Conservation (phyloP, 2,113 vertebrate genomes). For the Macquaria ambigua region DNA sequence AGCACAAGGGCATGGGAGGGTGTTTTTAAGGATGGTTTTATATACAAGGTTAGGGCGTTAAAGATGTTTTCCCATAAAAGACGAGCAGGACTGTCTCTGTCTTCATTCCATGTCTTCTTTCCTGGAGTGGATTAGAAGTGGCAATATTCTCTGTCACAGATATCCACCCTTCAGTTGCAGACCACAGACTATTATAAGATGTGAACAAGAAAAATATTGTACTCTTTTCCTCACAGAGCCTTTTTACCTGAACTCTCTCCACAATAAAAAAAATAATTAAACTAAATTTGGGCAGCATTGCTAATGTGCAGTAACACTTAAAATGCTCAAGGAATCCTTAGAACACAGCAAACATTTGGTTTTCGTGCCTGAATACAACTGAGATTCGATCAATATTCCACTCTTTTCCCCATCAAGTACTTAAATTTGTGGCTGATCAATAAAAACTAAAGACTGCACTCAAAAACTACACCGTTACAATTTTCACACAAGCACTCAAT, state of each 20-base stretch:
- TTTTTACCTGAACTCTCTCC: conserved; percentile 26
- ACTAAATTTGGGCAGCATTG: conserved; percentile 4
- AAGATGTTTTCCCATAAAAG: conserved; percentile 65
- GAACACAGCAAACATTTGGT: conserved; percentile 39
- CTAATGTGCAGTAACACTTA: conserved; percentile 30
- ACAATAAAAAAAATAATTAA: background rate
- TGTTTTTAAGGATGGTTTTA: conserved; percentile 44
- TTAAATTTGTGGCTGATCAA: conserved; percentile 47
- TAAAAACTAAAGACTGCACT: conserved; percentile 51
- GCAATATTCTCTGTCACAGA: conserved; percentile 79
- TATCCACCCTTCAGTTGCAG: conserved; percentile 72
- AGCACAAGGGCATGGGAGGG: conserved; percentile 49
- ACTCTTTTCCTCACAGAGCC: conserved; percentile 28
- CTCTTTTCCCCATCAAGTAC: conserved; percentile 37
- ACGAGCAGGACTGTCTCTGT: conserved; percentile 74
- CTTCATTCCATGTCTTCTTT: conserved; percentile 83
- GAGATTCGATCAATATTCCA: conserved; percentile 44
- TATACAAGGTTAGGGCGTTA: conserved; percentile 57
- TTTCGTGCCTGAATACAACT: conserved; percentile 30
- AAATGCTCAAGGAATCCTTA: conserved; percentile 22
- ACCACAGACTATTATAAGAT: conserved; percentile 62
- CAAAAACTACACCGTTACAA: conserved; percentile 24
- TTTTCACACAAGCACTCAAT: conserved; percentile 43
- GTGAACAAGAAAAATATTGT: conserved; percentile 49
- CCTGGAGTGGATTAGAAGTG: conserved; percentile 84